phyloP scores from a whole-genome alignment of 2,113 vertebrate species.

The Ardeotis arabs region DNA sequence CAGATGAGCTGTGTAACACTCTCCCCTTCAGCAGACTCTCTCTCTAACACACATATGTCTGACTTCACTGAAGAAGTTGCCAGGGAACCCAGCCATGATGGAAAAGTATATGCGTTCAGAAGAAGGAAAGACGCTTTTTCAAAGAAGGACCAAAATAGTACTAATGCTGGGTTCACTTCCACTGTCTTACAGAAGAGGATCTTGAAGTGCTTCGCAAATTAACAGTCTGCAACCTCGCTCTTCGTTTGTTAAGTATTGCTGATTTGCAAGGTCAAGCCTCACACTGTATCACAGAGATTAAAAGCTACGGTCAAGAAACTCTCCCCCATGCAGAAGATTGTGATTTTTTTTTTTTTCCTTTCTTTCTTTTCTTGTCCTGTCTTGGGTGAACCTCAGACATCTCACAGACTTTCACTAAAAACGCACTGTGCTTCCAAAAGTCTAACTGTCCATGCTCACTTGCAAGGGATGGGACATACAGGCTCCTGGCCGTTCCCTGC shows the following conservation, averaged over 20 bases:
- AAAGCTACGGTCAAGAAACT: neutral
- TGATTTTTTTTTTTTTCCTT: too few relatives aligned
- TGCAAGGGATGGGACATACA: neutral
- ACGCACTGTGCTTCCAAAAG: neutral
- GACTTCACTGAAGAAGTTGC: neutral
- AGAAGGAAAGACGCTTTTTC: neutral
- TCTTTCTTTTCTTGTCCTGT: neutral
- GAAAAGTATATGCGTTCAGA: neutral
- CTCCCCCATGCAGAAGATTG: neutral
- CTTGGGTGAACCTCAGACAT: neutral
- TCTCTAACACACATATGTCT: neutral
- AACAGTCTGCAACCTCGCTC: neutral
- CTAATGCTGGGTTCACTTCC: neutral
- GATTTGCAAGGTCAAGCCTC: neutral
- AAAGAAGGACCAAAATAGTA: neutral
- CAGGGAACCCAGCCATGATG: slow-evolving; percentile 15
- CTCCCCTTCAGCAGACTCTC: neutral
- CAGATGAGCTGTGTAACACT: neutral
- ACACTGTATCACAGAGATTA: neutral
- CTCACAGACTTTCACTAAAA: neutral
- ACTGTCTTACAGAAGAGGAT: neutral
- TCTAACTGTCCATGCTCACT: neutral
- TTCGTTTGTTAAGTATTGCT: neutral
- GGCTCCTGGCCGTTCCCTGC: neutral
- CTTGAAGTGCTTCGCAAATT: neutral